Base-by-base conservation (phyloP, 2,888 invertebrate species). In the Tinea pellionella region DNA sequence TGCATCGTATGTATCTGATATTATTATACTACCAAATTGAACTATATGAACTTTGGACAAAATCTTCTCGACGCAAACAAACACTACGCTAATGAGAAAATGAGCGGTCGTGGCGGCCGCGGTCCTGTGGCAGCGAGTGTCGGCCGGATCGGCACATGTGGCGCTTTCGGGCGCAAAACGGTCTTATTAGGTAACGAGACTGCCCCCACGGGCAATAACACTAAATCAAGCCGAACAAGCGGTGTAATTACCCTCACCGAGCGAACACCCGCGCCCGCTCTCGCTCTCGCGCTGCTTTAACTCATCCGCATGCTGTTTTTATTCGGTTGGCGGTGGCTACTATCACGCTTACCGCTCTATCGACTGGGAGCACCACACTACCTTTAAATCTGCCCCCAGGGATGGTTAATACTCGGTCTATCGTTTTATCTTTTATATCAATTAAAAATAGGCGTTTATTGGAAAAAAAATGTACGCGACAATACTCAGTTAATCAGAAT, bases 211-310 rank as follows among this genome's bases (percentile, higher is more conserved):
- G 82, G 87, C 88, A 88, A 88, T 88, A 89, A 88, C 87, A 85
- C 85, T 88, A 88, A 88, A 85, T 85, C 86, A 88, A 81, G 80
- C 79, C 82, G 85, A 88, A 86, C 88, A 88, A 88, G 88, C 88
- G 85, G 83, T 83, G 88, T 88, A 88, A 88, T 89, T 89, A 88
- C 88, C 83, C 80, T 71, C 77, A 82, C 76, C 77, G 80, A 79
- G 81, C 84, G 84, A 29, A 55, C 56, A 55, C 60, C 57, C 57
- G 57, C 32, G 30, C 30, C 62, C 61, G 53, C 60, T 60, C 60
- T 47, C 59, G 59, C 53, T 83, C 83, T 80, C 82, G 71, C 76
- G 78, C 81, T 70, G 80, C 82, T 81, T 81, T 86, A 85, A 87
- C 86, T 86, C 85, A 87, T 85, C 83, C 82, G 74, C 77, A 79